These are phyloP conservation scores for Drosophila ohnishii DNA, from an alignment of 1,140 invertebrate genomes.

Conservation along the genomic window DNA sequence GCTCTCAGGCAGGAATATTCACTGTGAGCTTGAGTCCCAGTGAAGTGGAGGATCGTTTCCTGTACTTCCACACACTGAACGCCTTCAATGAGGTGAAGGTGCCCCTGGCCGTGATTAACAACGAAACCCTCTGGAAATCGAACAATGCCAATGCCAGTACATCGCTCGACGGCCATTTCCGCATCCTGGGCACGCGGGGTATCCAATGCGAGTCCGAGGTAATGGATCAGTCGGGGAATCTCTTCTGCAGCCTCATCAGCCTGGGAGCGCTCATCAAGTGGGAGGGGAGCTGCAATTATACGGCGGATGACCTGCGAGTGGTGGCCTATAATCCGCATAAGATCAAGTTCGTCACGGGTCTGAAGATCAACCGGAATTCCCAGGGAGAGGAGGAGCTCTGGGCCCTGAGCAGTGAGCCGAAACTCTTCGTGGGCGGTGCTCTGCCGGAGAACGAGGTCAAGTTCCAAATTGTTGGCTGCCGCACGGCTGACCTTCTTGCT, in stretches of 20 bases:
- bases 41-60: slow-evolving; percentile 81
- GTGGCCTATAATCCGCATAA: slow-evolving; percentile 84
- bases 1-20: slow-evolving; percentile 86
- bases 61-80: slow-evolving; percentile 91
- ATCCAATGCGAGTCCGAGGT: slow-evolving; percentile 84
- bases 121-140: slow-evolving; percentile 82
- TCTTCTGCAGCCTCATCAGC: slow-evolving; percentile 81
- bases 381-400: slow-evolving; percentile 83
- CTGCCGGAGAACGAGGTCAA: slow-evolving; percentile 85
- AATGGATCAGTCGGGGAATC: slow-evolving; percentile 85
- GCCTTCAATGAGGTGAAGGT: slow-evolving; percentile 89
- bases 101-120: slow-evolving; percentile 86
- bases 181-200: slow-evolving; percentile 61
- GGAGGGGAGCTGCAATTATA: slow-evolving; percentile 59
- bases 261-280: slow-evolving; percentile 62
- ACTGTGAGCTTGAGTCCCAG: slow-evolving; percentile 87
- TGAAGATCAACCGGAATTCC: slow-evolving; percentile 86
- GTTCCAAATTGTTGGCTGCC: slow-evolving; percentile 86
- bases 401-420: slow-evolving; percentile 86
- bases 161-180: slow-evolving; percentile 28
- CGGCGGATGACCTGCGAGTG: slow-evolving; percentile 59
- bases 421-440: slow-evolving; percentile 83
- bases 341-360: slow-evolving; percentile 87
- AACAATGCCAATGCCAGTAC: slow-evolving; percentile 5
- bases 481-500: slow-evolving; percentile 67